Evolutionary conservation across 2,888 invertebrate species (phyloP).

Genomic region (Epinotia nisella): DNA sequence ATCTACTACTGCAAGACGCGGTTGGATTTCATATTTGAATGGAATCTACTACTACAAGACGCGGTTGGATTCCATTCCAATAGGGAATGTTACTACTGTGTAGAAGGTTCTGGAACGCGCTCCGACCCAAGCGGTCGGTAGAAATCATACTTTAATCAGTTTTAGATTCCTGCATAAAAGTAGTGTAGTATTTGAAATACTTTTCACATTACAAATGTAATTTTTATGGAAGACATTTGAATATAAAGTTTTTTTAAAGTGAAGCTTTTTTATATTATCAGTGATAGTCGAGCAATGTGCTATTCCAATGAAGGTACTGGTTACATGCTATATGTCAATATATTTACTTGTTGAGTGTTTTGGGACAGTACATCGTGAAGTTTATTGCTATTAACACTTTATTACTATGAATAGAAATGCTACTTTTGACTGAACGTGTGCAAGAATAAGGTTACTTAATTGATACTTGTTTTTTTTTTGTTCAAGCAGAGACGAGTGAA

Average conservation of each 20-base stretch:
- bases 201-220: too few relatives aligned
- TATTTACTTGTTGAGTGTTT: slow-evolving; percentile 8
- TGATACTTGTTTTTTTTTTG: too few relatives aligned
- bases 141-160: not conserved
- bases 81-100: not conserved
- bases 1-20: not conserved
- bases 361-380: slow-evolving; percentile 22
- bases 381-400: slow-evolving; percentile 3
- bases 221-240: not conserved
- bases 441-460: not conserved
- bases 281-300: slow-evolving; percentile 35
- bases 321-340: slow-evolving; percentile 41
- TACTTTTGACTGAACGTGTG: not conserved
- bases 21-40: not conserved
- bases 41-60: not conserved
- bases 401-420: not conserved
- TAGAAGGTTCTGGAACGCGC: too few relatives aligned
- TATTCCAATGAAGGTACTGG: slow-evolving; percentile 42
- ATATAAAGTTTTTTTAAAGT: slow-evolving; percentile 2
- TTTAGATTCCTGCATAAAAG: too few relatives aligned
- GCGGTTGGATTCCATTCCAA: not conserved
- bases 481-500: too few relatives aligned
- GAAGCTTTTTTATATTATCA: slow-evolving; percentile 1
- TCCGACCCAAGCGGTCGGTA: not conserved
- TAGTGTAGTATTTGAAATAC: not conserved